Evolutionary conservation across 2,113 vertebrate genomes (phyloP).

Genomic region (Pangasianodon hypophthalmus): DNA sequence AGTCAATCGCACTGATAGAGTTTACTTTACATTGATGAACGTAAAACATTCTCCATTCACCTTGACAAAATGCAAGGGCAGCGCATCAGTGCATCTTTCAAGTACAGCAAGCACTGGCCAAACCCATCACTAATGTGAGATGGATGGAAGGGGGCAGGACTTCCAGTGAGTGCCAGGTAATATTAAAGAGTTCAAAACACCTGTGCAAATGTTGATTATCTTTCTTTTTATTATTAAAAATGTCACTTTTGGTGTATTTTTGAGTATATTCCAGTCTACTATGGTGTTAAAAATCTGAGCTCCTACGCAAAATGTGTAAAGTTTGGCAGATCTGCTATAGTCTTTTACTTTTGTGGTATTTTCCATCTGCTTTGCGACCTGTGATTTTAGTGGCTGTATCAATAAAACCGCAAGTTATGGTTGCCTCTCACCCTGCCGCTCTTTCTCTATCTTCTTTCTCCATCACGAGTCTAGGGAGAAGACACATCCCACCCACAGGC

Average conservation of each 20-base stretch:
- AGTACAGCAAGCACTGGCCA: neutral
- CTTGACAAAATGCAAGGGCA: neutral
- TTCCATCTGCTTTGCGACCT: neutral
- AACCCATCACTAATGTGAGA: neutral
- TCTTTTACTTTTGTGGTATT: neutral
- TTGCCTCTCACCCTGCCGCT: neutral
- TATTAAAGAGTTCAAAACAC: neutral
- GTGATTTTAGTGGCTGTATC: neutral
- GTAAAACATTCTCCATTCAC: neutral
- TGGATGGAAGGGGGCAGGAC: neutral
- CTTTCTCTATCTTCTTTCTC: conserved; percentile 3
- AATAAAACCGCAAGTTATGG: conserved; percentile 13
- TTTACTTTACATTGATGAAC: neutral
- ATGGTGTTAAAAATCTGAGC: neutral
- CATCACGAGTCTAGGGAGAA: conserved; percentile 28
- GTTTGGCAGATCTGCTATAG: neutral
- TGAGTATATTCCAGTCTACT: too few species aligned
- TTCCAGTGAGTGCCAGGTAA: neutral
- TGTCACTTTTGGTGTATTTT: neutral
- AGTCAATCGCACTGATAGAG: neutral
- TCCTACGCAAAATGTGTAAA: neutral
- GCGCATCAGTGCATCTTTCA: neutral
- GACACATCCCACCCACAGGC: conserved; percentile 55
- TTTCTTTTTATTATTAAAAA: neutral
- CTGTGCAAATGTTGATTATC: neutral